A percentile compares a stretch with the other conserved stretches of the same genome.
Conservation (phyloP, 30 jellyfish, hydroid and myxozoan species). For the Aurelia coerulea region DNA sequence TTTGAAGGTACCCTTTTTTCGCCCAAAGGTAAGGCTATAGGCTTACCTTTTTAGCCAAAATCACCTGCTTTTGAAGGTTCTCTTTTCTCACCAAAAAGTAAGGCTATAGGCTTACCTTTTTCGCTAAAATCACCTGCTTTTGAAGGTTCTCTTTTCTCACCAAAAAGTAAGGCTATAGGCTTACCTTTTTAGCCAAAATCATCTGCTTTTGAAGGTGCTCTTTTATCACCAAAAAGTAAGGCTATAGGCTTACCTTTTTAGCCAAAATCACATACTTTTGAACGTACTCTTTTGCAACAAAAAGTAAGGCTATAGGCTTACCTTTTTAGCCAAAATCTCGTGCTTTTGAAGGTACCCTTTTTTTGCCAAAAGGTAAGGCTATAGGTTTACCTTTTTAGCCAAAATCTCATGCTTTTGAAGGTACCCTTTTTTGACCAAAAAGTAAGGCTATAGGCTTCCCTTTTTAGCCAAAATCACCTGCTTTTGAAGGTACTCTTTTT, state of each 20-base stretch:
- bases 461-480: background rate
- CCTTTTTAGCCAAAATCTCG: background rate
- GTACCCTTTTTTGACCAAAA: no score
- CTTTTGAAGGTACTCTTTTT: no score
- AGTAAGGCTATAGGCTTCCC: background rate
- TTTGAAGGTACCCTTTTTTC: no score
- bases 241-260: constrained; percentile 7
- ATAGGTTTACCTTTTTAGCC: background rate
- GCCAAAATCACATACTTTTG: background rate
- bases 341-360: background rate
- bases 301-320: background rate
- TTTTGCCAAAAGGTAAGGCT: background rate
- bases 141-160: no score
- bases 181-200: no score
- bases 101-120: no score
- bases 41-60: no score
- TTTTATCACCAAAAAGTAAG: background rate
- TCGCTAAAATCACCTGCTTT: no score
- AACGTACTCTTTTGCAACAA: background rate
- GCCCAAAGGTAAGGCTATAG: no score
- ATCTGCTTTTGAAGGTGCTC: background rate
- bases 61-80: no score
- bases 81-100: no score
- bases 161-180: no score
- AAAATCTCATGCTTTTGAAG: background rate